Evolutionary conservation across 2,113 vertebrate species (phyloP).

Genomic region (Carettochelys insculpta): DNA sequence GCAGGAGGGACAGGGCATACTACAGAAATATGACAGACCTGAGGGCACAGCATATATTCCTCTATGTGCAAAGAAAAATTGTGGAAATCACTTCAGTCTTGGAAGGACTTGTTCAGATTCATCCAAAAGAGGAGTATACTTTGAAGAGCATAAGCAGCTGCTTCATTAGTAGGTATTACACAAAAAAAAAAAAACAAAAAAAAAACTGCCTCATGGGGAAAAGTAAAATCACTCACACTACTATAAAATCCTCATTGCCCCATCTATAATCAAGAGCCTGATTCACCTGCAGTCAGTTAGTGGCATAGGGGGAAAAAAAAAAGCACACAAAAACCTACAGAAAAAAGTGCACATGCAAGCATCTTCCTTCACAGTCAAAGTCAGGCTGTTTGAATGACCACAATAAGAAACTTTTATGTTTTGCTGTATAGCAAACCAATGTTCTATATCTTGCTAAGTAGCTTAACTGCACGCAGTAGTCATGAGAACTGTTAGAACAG

Average conservation of each 20-base stretch:
- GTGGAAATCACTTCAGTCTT: not conserved
- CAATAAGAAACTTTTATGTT: not conserved
- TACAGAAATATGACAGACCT: not conserved
- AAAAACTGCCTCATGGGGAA: not conserved
- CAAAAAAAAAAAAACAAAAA: no score
- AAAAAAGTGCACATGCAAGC: not conserved
- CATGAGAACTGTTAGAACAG: not conserved
- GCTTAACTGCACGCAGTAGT: not conserved
- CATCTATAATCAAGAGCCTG: not conserved
- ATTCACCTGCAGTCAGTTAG: not conserved
- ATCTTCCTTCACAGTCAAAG: slow-evolving; percentile 7
- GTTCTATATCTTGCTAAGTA: not conserved
- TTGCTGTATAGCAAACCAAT: not conserved
- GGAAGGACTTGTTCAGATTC: not conserved
- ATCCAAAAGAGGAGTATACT: not conserved
- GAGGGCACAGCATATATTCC: not conserved
- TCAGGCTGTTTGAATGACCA: not conserved
- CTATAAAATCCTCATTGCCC: not conserved
- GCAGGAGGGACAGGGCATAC: not conserved
- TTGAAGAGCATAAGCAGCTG: not conserved
- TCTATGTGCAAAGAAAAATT: not conserved
- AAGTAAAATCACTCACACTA: not conserved
- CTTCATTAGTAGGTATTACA: not conserved
- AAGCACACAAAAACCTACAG: not conserved
- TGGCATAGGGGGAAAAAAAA: not conserved